phyloP scores from a whole-genome alignment of 2,113 vertebrate genomes.

The Clarias magur region DNA sequence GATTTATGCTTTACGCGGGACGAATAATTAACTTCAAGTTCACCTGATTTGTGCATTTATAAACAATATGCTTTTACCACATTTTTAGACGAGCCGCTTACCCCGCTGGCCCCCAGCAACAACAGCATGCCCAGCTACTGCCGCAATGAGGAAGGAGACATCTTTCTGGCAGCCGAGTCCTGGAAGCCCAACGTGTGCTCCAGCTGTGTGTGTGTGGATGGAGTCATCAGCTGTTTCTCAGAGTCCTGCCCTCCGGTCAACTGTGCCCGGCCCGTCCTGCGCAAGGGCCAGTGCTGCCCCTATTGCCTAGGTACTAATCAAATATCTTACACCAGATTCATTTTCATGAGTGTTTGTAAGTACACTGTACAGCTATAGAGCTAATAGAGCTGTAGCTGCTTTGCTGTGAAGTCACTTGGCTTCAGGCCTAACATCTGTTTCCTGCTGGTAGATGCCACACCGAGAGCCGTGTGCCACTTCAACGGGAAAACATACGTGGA shows the following conservation, averaged over 20 bases:
- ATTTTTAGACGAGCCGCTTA: slow-evolving; percentile 78
- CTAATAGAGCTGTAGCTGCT: neutral
- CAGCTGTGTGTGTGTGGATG: slow-evolving; percentile 84
- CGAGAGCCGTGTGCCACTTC: slow-evolving; percentile 84
- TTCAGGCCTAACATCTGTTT: slow-evolving; percentile 8
- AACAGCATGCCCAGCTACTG: slow-evolving; percentile 83
- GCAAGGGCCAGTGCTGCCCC: slow-evolving; percentile 89
- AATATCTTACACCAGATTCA: neutral
- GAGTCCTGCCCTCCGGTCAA: slow-evolving; percentile 84
- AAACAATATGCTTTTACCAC: neutral
- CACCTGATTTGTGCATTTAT: slow-evolving; percentile 13
- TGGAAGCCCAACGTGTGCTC: slow-evolving; percentile 91
- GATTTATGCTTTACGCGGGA: slow-evolving; percentile 12
- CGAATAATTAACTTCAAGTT: slow-evolving; percentile 22
- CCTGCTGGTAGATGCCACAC: slow-evolving; percentile 75
- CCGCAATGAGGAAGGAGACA: slow-evolving; percentile 83
- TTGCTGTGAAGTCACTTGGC: neutral
- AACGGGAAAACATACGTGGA: slow-evolving; percentile 82
- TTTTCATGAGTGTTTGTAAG: neutral
- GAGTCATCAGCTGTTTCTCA: slow-evolving; percentile 83
- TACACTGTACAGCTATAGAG: neutral
- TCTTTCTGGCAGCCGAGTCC: slow-evolving; percentile 88
- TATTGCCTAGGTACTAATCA: slow-evolving; percentile 83
- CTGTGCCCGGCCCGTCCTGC: slow-evolving; percentile 82
- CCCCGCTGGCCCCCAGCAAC: slow-evolving; percentile 75